These are phyloP conservation scores for Pachliopta kotzebuea DNA, from an alignment of 2,888 invertebrate species.

Conservation along the genomic window DNA sequence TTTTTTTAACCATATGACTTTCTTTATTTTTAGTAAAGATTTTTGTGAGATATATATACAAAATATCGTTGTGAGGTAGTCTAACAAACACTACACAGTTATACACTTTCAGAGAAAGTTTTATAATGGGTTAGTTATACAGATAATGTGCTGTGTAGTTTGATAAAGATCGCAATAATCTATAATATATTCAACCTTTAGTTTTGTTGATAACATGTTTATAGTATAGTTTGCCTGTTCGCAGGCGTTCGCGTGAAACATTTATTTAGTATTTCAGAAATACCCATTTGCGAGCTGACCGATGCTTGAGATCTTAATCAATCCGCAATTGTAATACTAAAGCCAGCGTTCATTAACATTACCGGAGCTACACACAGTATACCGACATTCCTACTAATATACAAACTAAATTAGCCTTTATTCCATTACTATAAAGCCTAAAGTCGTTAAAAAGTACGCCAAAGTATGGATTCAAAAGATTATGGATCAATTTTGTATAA, in stretches of 20 bases:
- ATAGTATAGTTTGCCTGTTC: slow-evolving; percentile 22
- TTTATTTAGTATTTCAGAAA: slow-evolving; percentile 30
- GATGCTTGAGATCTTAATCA: slow-evolving; percentile 28
- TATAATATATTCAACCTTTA: slow-evolving; percentile 17
- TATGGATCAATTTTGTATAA: slow-evolving; percentile 11
- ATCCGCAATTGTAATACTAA: slow-evolving; percentile 26
- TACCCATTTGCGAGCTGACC: slow-evolving; percentile 21
- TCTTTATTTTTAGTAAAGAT: no score
- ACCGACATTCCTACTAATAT: slow-evolving; percentile 11
- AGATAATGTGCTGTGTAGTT: no score
- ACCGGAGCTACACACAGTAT: slow-evolving; percentile 18
- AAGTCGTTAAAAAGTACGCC: neutral
- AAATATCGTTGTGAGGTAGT: no score
- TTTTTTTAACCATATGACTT: no score
- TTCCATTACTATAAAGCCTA: neutral
- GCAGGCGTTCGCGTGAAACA: slow-evolving; percentile 10
- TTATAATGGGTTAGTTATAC: no score
- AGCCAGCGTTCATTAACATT: slow-evolving; percentile 28
- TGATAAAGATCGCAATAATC: neutral
- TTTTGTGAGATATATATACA: no score
- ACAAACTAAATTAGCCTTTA: slow-evolving; percentile 1
- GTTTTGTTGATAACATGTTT: slow-evolving; percentile 18
- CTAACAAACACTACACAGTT: no score
- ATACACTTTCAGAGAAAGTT: no score
- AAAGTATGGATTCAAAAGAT: slow-evolving; percentile 6